Conservation (phyloP, 2,113 vertebrate species). For the Heterocephalus glaber region DNA sequence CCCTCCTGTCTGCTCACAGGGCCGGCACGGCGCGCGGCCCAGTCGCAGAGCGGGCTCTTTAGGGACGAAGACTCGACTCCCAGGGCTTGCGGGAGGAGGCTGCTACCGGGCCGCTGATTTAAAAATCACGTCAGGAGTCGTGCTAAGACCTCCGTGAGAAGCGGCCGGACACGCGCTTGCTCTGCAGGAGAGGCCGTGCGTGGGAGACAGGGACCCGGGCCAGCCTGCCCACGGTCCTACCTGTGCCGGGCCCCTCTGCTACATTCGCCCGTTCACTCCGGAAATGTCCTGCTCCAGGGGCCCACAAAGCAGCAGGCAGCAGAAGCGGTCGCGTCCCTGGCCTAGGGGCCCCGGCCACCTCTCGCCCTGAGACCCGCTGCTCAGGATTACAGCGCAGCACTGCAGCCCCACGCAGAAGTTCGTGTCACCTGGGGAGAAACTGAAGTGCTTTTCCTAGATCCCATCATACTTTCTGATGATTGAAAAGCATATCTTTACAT, state of each 20-base stretch:
- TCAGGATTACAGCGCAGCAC: not conserved
- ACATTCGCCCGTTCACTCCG: not conserved
- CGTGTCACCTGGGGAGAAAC: not conserved
- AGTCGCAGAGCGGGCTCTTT: too few relatives aligned
- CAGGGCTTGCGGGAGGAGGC: not conserved
- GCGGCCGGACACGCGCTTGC: not conserved
- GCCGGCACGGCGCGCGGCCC: constrained; percentile 10
- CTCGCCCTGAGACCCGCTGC: not conserved
- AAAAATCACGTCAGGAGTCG: constrained; percentile 20
- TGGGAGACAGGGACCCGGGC: not conserved
- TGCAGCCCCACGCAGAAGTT: not conserved
- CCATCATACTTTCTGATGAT: not conserved
- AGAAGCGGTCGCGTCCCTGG: not conserved
- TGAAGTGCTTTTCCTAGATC: not conserved
- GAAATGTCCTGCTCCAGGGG: not conserved
- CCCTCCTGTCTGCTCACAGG: not conserved
- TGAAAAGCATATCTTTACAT: not conserved
- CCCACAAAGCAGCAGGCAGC: not conserved
- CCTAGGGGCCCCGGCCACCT: too few relatives aligned
- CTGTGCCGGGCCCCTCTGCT: accelerated
- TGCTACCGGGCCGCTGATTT: not conserved
- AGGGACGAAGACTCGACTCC: constrained; percentile 22
- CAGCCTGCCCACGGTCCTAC: not conserved
- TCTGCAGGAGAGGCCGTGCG: not conserved
- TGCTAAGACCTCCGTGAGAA: not conserved